phyloP scores from a whole-genome alignment of 2,888 invertebrate species.

The Zaprionus bogoriensis region DNA sequence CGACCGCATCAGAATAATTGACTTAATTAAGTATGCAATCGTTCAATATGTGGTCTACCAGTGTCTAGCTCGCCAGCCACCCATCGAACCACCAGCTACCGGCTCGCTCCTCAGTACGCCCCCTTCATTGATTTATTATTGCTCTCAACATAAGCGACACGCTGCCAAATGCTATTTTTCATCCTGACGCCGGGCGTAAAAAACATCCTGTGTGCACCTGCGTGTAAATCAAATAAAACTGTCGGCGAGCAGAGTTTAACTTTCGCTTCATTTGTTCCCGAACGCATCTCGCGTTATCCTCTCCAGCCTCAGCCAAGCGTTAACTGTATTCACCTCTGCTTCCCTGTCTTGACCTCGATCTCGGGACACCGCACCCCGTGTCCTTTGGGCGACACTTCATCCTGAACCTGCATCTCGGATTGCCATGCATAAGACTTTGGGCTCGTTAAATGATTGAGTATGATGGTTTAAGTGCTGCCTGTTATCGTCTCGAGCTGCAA shows the following conservation, averaged over 20 bases:
- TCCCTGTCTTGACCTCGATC: neutral
- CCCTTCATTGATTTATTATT: conserved; percentile 63
- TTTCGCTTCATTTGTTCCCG: conserved; percentile 64
- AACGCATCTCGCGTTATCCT: conserved; percentile 39
- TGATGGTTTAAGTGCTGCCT: no score
- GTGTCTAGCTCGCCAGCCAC: neutral
- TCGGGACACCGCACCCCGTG: no score
- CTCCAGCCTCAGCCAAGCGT: neutral
- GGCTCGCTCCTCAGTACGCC: neutral
- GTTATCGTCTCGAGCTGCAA: neutral
- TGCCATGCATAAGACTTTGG: conserved; percentile 25
- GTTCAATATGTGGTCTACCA: conserved; percentile 35
- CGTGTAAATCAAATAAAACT: conserved; percentile 58
- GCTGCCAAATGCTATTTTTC: conserved; percentile 55
- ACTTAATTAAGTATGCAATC: conserved; percentile 70
- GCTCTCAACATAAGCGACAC: conserved; percentile 18
- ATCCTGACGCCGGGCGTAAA: conserved; percentile 37
- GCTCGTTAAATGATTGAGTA: conserved; percentile 40
- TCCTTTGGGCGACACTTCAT: conserved; percentile 25
- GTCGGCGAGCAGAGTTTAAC: conserved; percentile 56
- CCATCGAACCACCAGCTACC: conserved; percentile 3
- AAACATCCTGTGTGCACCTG: conserved; percentile 33
- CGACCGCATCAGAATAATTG: conserved; percentile 69
- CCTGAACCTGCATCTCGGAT: conserved; percentile 13
- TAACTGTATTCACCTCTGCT: neutral